Evolutionary conservation across 2,888 invertebrate genomes (phyloP), one percentile per base, ranked within the genome.

Genomic region (Aphodius sticticus): DNA sequence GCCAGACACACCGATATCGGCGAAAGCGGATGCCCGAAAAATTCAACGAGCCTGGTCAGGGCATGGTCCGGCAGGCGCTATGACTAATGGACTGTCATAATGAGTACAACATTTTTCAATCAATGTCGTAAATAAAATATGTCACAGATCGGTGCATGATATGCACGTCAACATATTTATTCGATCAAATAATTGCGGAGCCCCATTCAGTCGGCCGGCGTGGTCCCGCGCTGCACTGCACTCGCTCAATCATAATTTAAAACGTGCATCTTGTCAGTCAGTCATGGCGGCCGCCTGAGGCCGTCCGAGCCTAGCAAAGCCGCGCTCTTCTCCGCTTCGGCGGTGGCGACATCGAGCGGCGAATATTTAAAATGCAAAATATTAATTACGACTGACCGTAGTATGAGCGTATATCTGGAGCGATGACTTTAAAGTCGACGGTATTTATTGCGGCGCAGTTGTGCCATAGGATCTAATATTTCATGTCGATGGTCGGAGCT

Each of bases 71-170:
- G 37, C 74, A 35, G n/a, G 74, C 74, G 36, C 26, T 12, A 78
- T 78, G 81, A 81, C 77, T 81, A 81, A 81, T 81, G 81, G 81
- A 78, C 77, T 79, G 81, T 79, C 78, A 81, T 81, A 81, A 81
- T 78, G 78, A 78, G 78, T 82, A 84, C 84, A 84, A 82, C 84
- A 83, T 84, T 84, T 85, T 85, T 83, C 85, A 84, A 85, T 85
- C 83, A 84, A 83, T 83, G 82, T 84, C 84, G 83, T 84, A 84
- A 84, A 84, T 85, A 84, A 85, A 85, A 84, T 84, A 84, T 83
- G 81, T 84, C 83, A 82, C 81, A 82, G 83, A 84, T 85, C 83
- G 84, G 82, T 77, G 79, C 81, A 81, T 82, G 81, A 82, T 81
- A 81, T 77, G 79, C 82, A 78, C 81, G 82, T 81, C 79, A 80